phyloP scores from a whole-genome alignment of 2,888 invertebrate genomes.

The Pollenia angustigena region DNA sequence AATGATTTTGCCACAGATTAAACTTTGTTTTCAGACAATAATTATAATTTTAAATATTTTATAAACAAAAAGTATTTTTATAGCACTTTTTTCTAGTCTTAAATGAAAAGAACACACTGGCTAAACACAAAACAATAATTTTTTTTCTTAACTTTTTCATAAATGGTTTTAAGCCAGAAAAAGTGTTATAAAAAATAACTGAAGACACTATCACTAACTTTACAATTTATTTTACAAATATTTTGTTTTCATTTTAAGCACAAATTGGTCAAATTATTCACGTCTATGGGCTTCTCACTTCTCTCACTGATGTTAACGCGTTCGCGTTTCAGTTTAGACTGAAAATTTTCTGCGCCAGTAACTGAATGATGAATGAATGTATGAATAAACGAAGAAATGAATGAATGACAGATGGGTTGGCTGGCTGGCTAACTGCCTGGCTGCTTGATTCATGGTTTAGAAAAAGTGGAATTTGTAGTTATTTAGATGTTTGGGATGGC shows the following conservation, averaged over 20 bases:
- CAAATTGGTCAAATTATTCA: conserved; percentile 5
- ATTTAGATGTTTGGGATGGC: conserved; percentile 35
- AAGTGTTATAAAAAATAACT: too few species aligned
- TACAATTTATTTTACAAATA: neutral
- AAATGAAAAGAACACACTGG: neutral
- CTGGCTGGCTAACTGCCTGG: neutral
- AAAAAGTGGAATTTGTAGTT: conserved; percentile 21
- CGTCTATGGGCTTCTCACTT: neutral
- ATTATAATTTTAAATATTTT: too few species aligned
- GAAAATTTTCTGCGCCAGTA: conserved; percentile 74
- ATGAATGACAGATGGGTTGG: conserved; percentile 3
- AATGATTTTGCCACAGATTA: conserved; percentile 5
- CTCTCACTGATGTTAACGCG: conserved; percentile 74
- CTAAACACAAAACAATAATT: too few species aligned
- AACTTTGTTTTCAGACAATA: neutral
- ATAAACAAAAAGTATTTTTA: too few species aligned
- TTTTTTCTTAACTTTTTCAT: too few species aligned
- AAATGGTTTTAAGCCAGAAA: too few species aligned
- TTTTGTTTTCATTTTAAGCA: neutral
- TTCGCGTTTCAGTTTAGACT: conserved; percentile 77
- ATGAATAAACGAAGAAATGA: conserved; percentile 33
- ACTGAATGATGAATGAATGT: conserved; percentile 45
- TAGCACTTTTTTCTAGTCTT: neutral
- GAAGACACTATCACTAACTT: neutral
- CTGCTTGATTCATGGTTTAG: neutral